Conservation (phyloP, 2,113 vertebrate species). For the Dolichotis patagonum region DNA sequence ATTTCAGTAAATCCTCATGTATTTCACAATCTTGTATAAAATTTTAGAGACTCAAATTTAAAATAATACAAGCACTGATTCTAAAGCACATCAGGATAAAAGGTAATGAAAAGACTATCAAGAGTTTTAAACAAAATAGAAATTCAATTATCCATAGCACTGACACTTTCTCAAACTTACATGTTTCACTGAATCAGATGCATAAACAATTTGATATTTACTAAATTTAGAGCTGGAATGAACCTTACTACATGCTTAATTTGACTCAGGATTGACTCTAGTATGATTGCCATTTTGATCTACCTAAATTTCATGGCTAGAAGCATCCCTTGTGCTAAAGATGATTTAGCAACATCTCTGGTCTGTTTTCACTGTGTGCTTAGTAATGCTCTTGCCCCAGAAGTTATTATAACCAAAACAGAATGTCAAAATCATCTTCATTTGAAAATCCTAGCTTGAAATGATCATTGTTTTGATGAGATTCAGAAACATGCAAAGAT, state of each 20-base stretch:
- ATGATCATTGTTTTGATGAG: background rate
- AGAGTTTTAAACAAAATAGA: background rate
- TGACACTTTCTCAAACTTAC: background rate
- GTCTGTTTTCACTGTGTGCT: background rate
- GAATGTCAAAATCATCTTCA: background rate
- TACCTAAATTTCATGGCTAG: background rate
- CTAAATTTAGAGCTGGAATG: background rate
- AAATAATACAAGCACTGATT: background rate
- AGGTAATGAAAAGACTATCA: background rate
- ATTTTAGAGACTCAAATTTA: background rate
- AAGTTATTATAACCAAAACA: background rate
- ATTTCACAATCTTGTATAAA: background rate
- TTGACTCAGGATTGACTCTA: background rate
- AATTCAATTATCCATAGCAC: background rate
- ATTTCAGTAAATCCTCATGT: background rate
- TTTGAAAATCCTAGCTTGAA: background rate
- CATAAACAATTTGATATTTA: background rate
- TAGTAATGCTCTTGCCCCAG: accelerated
- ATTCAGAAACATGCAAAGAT: background rate
- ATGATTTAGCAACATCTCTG: background rate
- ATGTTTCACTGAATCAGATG: background rate
- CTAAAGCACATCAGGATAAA: background rate
- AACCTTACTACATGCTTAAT: background rate
- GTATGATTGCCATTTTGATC: background rate
- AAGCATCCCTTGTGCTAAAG: accelerated